These are phyloP conservation scores for Theonella swinhoei DNA, from an alignment of 37 sponge, comb jelly and placozoan genomes.

Conservation along the genomic window DNA sequence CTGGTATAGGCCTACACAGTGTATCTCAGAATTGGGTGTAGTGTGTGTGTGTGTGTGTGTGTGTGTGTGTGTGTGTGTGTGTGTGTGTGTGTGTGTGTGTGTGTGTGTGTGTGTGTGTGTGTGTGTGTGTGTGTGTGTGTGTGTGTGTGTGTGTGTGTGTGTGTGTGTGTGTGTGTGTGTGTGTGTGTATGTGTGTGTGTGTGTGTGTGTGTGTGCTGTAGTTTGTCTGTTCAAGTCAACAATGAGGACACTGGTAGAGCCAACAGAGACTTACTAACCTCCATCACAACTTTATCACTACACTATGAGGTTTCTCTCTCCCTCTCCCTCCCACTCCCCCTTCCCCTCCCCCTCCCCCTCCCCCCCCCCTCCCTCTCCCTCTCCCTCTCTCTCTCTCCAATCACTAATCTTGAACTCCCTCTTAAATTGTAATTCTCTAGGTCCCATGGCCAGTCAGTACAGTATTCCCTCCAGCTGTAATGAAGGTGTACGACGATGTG, in stretches of 20 bases:
- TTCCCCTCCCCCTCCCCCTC: not conserved
- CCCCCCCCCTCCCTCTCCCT: not conserved
- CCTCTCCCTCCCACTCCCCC: not conserved
- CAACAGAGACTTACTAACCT: not conserved
- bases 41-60: too few species aligned
- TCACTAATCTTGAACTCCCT: not conserved
- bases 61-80: too few species aligned
- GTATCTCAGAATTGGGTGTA: too few species aligned
- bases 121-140: too few species aligned
- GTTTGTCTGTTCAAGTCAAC: not conserved
- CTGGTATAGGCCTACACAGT: too few species aligned
- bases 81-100: too few species aligned
- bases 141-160: too few species aligned
- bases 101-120: too few species aligned
- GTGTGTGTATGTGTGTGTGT: too few species aligned
- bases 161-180: too few species aligned
- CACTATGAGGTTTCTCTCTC: slow-evolving; percentile 5
- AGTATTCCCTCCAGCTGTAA: slow-evolving; percentile 23
- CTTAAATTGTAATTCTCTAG: slow-evolving; percentile 1
- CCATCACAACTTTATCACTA: not conserved
- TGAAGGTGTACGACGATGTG: slow-evolving; percentile 51
- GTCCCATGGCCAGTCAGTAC: slow-evolving; percentile 65
- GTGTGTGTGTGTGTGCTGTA: too few species aligned
- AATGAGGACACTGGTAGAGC: not conserved
- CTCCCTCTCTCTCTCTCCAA: not conserved